phyloP scores from a whole-genome alignment of 1,140 invertebrate species.

The Phymastichus coffea region DNA sequence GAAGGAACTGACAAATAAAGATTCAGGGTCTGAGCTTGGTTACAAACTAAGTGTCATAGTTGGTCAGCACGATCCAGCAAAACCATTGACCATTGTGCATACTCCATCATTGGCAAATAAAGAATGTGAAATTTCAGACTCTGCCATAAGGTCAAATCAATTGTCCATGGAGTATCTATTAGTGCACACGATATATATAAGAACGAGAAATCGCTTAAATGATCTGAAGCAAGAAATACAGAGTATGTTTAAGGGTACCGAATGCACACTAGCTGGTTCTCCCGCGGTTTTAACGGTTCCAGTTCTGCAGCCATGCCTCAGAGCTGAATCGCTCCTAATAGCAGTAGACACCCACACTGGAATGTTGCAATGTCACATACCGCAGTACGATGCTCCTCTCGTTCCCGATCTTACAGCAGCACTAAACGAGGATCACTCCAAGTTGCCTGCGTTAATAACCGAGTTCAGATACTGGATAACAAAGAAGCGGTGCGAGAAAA shows the following conservation, averaged over 20 bases:
- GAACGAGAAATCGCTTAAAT: constrained; percentile 77
- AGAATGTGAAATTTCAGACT: constrained; percentile 75
- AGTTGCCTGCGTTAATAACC: constrained; percentile 68
- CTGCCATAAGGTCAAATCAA: constrained; percentile 81
- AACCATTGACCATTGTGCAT: constrained; percentile 83
- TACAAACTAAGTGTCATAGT: constrained; percentile 88
- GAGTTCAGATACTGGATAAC: constrained; percentile 84
- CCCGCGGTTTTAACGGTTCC: constrained; percentile 90
- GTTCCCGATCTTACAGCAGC: constrained; percentile 79
- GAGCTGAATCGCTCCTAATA: constrained; percentile 87
- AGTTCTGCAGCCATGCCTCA: constrained; percentile 82
- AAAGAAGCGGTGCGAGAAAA: constrained; percentile 89
- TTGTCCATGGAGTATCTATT: constrained; percentile 92
- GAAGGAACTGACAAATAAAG: constrained; percentile 67
- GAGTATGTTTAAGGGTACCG: constrained; percentile 70
- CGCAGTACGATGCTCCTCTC: constrained; percentile 81
- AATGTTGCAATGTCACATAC: constrained; percentile 84
- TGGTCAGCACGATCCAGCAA: constrained; percentile 77
- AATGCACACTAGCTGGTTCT: constrained; percentile 74
- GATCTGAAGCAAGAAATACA: constrained; percentile 83
- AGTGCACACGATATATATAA: constrained; percentile 96
- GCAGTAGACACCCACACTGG: constrained; percentile 95
- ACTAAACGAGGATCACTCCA: constrained; percentile 75
- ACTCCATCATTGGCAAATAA: constrained; percentile 79
- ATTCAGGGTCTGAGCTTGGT: constrained; percentile 80